Evolutionary conservation across 1,140 invertebrate genomes (phyloP), one percentile per base, ranked within the genome.

Genomic region (Marisa cornuarietis): DNA sequence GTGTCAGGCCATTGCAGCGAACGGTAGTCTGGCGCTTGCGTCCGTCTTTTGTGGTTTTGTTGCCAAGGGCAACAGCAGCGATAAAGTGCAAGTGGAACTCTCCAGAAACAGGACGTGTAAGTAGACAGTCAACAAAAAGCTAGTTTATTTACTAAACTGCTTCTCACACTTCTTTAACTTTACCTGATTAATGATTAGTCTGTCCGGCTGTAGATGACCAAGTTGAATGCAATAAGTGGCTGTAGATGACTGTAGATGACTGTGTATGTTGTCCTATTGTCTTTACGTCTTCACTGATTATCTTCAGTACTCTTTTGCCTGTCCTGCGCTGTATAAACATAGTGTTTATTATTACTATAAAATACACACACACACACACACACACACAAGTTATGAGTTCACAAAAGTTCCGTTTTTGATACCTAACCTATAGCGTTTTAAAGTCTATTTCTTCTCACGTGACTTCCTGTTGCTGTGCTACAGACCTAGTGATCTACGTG

Each of bases 21-120:
- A 22, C 9, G 80, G 79, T 16, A 71, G 49, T 8, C 65, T 69
- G 13, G 77, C 62, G 13, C 18, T 75, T 14, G 82, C 82, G 20
- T 83, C 80, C 6, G 24, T 83, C 51, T 85, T 85, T 78, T 81
- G 63, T 24, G 83, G 80, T 1, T 83, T 85, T 78, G 83, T 79
- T 0, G 80, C 82, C n/a, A 80, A 66, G 78, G 79, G 79, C 51
- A 71, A 63, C 42, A 63, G 62, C 26, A 65, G 31, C 24, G 63
- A 65, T 0, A 69, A 14, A 8, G 18, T 84, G 26, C 83, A 84
- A 18, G 78, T 83, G 71, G 83, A 83, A 62, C 61, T 82, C 11
- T 78, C 62, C 54, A n/a, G 5, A 10, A 76, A 71, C 22, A 75
- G 62, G 58, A 74, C 71, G 1, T 65, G 83, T 84, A 74, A 74